Evolutionary conservation across 92 coral and sea anemone species (phyloP).

Genomic region (Isaurus tuberculatus): DNA sequence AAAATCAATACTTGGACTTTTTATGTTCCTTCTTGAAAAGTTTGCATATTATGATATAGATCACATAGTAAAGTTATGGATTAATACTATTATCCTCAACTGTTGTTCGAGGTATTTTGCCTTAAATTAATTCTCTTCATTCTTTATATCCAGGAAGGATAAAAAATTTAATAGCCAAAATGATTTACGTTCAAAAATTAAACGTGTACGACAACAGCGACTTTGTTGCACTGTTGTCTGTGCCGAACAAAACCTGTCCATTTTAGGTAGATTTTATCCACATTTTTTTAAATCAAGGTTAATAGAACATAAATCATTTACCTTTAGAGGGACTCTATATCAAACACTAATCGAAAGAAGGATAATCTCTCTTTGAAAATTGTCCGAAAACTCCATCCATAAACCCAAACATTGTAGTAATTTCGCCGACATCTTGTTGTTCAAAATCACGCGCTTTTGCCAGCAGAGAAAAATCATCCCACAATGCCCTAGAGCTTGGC

Average conservation of each 20-base stretch:
- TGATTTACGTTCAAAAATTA: not conserved
- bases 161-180: slow-evolving; percentile 28
- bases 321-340: slow-evolving; percentile 75
- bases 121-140: slow-evolving; percentile 3
- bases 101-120: too few species aligned
- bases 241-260: slow-evolving; percentile 42
- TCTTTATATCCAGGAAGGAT: not conserved
- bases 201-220: slow-evolving; percentile 23
- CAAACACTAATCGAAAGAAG: slow-evolving; percentile 74
- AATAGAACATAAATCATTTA: slow-evolving; percentile 53
- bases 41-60: too few species aligned
- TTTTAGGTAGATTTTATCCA: slow-evolving; percentile 8
- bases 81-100: too few species aligned
- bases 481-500: slow-evolving; percentile 72
- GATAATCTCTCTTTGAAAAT: slow-evolving; percentile 59
- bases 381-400: slow-evolving; percentile 84
- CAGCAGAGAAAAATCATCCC: slow-evolving; percentile 95
- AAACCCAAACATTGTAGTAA: slow-evolving; percentile 67
- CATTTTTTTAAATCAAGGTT: slow-evolving; percentile 23
- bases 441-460: slow-evolving; percentile 99
- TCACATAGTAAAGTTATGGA: too few species aligned
- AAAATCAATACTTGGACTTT: too few species aligned
- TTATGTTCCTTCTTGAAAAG: too few species aligned
- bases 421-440: slow-evolving; percentile 95
- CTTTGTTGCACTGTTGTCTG: slow-evolving; percentile 36